phyloP scores from a whole-genome alignment of 1,140 invertebrate genomes.

The Leptestheria dahalacensis region DNA sequence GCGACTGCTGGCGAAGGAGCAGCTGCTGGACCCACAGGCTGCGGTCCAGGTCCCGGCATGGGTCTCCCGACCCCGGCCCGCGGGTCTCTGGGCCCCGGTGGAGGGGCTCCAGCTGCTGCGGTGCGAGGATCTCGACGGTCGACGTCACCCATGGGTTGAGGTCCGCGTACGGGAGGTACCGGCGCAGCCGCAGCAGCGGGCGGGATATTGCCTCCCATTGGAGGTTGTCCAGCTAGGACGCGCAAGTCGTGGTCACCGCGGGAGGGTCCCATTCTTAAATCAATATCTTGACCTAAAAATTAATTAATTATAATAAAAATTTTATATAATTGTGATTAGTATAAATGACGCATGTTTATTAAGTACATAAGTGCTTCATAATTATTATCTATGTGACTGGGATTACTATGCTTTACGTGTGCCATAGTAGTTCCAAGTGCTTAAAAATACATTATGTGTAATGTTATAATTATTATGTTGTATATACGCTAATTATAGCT shows the following conservation, averaged over 20 bases:
- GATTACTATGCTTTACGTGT: no score
- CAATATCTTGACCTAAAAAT: constrained; percentile 15
- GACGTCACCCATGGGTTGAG: constrained; percentile 1
- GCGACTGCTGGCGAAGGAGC: constrained; percentile 18
- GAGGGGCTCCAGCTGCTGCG: background rate
- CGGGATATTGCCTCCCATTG: background rate
- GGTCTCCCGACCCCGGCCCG: constrained; percentile 13
- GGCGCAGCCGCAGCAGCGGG: background rate
- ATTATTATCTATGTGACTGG: no score
- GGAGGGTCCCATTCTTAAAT: constrained; percentile 9
- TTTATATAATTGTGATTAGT: background rate
- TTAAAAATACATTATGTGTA: no score
- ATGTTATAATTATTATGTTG: no score
- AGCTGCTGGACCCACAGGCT: constrained; percentile 19
- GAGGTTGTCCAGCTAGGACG: background rate
- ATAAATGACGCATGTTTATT: no score
- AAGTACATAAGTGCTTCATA: no score
- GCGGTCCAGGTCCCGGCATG: constrained; percentile 17
- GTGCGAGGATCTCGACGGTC: background rate
- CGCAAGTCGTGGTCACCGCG: constrained; percentile 13
- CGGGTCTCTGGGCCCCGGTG: constrained; percentile 14
- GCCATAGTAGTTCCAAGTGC: no score
- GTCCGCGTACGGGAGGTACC: background rate
- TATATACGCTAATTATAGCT: background rate
- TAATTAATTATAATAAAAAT: background rate